Conservation (phyloP, 2,888 invertebrate species). For the Diadegma fenestrale region DNA sequence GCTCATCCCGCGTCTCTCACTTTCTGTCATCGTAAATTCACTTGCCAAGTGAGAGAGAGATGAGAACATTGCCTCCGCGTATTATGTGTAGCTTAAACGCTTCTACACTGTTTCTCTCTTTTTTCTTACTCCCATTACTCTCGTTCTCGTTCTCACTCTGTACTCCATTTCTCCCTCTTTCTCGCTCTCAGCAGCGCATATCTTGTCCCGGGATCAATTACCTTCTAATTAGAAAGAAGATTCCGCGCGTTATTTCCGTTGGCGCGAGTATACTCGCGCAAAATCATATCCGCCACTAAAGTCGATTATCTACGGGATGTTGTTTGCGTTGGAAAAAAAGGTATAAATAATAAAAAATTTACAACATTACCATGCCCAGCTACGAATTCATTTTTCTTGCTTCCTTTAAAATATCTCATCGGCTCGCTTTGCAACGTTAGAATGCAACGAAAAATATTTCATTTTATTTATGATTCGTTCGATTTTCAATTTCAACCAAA, state of each 20-base stretch:
- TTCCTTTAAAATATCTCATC: constrained; percentile 1
- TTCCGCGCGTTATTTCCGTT: constrained; percentile 64
- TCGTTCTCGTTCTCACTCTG: constrained; percentile 43
- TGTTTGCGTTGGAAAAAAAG: constrained; percentile 30
- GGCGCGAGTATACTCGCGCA: constrained; percentile 46
- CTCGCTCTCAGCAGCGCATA: constrained; percentile 39
- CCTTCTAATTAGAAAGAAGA: constrained; percentile 67
- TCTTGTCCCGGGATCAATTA: constrained; percentile 64
- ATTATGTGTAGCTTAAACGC: constrained; percentile 32
- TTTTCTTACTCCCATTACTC: constrained; percentile 26
- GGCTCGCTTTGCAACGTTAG: not conserved
- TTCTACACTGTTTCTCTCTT: constrained; percentile 11
- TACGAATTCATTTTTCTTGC: not conserved
- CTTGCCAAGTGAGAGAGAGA: constrained; percentile 54
- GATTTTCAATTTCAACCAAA: too few relatives aligned
- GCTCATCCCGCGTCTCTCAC: constrained; percentile 63
- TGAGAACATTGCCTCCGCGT: constrained; percentile 4
- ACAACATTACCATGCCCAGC: not conserved
- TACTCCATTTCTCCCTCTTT: constrained; percentile 49
- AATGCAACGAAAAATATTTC: too few relatives aligned
- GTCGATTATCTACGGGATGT: constrained; percentile 67
- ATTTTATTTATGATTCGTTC: too few relatives aligned
- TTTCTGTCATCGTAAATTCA: constrained; percentile 69
- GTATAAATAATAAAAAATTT: not conserved
- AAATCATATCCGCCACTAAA: constrained; percentile 64